Base-by-base conservation (phyloP, 2,888 invertebrate species). In the Chalcis sispes region DNA sequence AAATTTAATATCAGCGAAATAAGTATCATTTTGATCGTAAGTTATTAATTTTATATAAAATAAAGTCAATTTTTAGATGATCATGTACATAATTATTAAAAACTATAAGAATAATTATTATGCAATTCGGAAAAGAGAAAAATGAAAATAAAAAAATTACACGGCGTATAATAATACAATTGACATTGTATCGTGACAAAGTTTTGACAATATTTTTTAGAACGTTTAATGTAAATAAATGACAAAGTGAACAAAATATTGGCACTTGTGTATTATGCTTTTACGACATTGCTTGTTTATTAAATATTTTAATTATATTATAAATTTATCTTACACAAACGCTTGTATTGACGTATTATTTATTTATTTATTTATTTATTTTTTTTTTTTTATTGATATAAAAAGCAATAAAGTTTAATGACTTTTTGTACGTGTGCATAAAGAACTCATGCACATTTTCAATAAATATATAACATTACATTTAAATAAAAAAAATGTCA, bases 261-360 rank as follows among this genome's bases (percentile, higher is more conserved):
- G 61, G 23, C 36, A 20, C 18, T 25, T 32, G 29, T 61, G 20
- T 25, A 8, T 29, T 42, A n/a, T 46, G 13, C 18, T 1, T 32
- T 29, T 27, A 2, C 52, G n/a, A 52, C 42, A 58, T n/a, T 20
- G 20, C 20, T 32, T 59, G 32, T 25, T 73, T 46, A 4, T 18
- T 46, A 61, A 73, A 73, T 54, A 61, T 46, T 46, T 15, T 50
- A 54, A 67, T 40, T 27, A 0, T 59, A 73, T 50, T 56, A 52
- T 32, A 65, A 5, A 50, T 64, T 72, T 48, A 48, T 48, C 32
- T 42, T 52, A 15, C 7, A 40, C 15, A 15, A 36, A 66, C 65
- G 25, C 46, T 40, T 18, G 27, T 13, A 10, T 7, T 13, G 1
- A 0, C 20, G 18, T 8, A 10, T 54, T 32, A 23, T 64, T 56